These are phyloP conservation scores for Tenebrio molitor DNA, from an alignment of 1,140 invertebrate genomes.

Conservation along the genomic window DNA sequence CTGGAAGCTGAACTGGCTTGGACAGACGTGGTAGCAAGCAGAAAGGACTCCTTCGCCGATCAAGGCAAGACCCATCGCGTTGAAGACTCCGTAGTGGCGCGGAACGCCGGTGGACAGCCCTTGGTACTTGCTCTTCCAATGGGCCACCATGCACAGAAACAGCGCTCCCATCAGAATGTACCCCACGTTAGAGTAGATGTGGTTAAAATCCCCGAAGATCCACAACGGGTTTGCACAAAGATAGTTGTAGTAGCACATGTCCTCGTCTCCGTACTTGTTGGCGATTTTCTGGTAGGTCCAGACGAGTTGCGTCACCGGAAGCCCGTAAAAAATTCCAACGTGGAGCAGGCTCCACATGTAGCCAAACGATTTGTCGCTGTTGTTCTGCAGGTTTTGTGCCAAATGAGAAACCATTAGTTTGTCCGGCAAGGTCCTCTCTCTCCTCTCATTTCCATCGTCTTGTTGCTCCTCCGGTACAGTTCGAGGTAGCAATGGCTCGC, in stretches of 20 bases:
- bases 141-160: no score
- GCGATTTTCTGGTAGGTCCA: constrained; percentile 87
- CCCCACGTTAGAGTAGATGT: constrained; percentile 90
- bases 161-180: constrained; percentile 84
- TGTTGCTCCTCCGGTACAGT: no score
- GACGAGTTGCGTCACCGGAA: constrained; percentile 91
- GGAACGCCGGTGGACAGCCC: constrained; percentile 89
- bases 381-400: no score
- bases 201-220: constrained; percentile 84
- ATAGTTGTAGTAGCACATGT: constrained; percentile 95
- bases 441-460: no score
- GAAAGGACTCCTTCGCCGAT: constrained; percentile 91
- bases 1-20: constrained; percentile 91
- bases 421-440: no score
- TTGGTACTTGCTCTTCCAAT: no score
- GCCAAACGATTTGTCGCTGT: no score
- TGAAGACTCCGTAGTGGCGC: constrained; percentile 89
- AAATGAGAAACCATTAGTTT: no score
- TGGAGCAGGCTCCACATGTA: no score
- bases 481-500: no score
- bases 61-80: constrained; percentile 88
- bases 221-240: constrained; percentile 85
- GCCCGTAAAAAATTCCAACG: constrained; percentile 89
- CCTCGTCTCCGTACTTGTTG: constrained; percentile 85
- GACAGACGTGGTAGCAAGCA: constrained; percentile 90